Evolutionary conservation across 1,140 invertebrate species (phyloP), one percentile per base, ranked within the genome.

Genomic region (Nylanderia fulva): DNA sequence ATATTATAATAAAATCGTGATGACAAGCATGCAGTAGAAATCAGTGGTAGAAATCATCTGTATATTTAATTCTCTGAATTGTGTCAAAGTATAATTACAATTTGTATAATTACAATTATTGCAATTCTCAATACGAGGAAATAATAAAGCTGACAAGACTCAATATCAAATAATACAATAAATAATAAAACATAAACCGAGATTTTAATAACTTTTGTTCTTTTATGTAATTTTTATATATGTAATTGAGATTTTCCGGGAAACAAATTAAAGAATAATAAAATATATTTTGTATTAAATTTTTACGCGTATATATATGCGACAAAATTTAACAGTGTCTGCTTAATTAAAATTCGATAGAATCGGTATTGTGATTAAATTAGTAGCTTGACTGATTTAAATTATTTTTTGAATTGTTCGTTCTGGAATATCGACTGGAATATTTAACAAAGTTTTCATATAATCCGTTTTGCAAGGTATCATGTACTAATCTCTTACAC

Each of bases 271-370:
- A n/a, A 52, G 2, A n/a, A 15, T 33, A 36, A 36, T 29, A 33
- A 18, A 18, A 4, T 60, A 33, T 36, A 33, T 33, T 18, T 36
- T 9, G 5, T 48, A 48, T 48, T n/a, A 63, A 63, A 63, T 63
- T 63, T 63, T 9, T 7, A 33, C 13, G 15, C 13, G 15, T 63
- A 13, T 48, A 48, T 48, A 18, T 48, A 48, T n/a, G 8, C 21
- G n/a, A 36, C 8, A 21, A 39, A 64, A 39, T 64, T 64, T 21
- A 64, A 64, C 9, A 42, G 36, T 36, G 29, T 1, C 8, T 42
- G 33, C 63, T 64, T 48, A 33, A 64, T 64, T 39, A 64, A 64
- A 64, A 39, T 64, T 64, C n/a, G 8, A 64, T 64, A 13, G 18
- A 64, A 21, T 13, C 33, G 36, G 42, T 64, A 64, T 64, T 39